Base-by-base conservation (phyloP, 2,888 invertebrate species). In the Cinara cedri region DNA sequence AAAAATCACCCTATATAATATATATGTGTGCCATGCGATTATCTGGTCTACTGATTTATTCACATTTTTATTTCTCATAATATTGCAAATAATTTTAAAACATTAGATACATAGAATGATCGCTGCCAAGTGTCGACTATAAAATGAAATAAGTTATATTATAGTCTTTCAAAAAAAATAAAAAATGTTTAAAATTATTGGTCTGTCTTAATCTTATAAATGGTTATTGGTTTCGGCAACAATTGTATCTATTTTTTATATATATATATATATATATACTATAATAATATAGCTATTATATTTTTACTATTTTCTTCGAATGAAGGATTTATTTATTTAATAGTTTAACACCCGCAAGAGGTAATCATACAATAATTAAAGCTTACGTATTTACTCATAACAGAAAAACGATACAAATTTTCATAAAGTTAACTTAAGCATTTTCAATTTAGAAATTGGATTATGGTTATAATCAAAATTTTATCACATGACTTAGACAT, bases 141-240 rank as follows among this genome's bases (percentile, higher is more conserved):
- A n/a, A 72, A 57, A 46, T 46, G 46, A 46, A 24, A 26, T 26
- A 72, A 46, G 6, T 57, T 46, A 51, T 26, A 26, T 34, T 34
- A 34, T 34, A 26, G 26, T 51, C 19, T 46, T 24, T n/a, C 8
- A 55, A 66, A 49, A 34, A 24, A 44, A 57, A 21, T n/a, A n/a
- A n/a, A n/a, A 44, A 57, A 44, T 44, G 21, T 21, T 46, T 46
- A 60, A 16, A 72, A 60, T 49, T 24, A 49, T 60, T 60, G 46
- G 60, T 60, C 60, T 49, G 13, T 26, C 57, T 71, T 72, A 60
- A 9, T 26, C 57, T 71, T 72, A 60, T n/a, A 60, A 72, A 72
- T 49, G 60, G 46, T 60, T 60, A 72, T 72, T 60, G 60, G 46
- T 72, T 72, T 72, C 60, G 72, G 72, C 72, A 72, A 49, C 60